phyloP scores from a whole-genome alignment of 1,140 invertebrate species.

The Batillaria attramentaria region DNA sequence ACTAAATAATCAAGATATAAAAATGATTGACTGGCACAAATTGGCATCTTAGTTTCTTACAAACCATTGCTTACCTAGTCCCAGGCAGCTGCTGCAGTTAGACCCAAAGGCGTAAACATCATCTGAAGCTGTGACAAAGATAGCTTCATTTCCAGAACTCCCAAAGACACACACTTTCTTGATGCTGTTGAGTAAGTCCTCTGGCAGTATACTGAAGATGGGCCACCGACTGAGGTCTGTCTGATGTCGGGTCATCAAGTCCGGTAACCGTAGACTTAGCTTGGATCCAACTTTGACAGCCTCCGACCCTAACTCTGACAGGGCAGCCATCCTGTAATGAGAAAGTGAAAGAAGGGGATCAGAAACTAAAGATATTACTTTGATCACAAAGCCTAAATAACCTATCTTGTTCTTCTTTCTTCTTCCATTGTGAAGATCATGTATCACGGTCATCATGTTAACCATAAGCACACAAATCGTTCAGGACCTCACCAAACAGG shows the following conservation, averaged over 20 bases:
- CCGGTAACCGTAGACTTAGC: neutral
- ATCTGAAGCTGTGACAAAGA: conserved; percentile 78
- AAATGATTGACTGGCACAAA: too few species aligned
- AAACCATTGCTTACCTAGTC: conserved; percentile 73
- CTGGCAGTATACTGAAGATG: conserved; percentile 77
- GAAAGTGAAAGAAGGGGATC: neutral
- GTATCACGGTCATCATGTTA: too few species aligned
- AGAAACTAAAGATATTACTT: too few species aligned
- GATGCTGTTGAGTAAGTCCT: conserved; percentile 74
- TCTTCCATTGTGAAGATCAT: too few species aligned
- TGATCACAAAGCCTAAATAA: too few species aligned
- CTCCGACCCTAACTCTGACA: neutral
- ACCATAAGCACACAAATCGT: too few species aligned
- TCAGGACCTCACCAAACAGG: too few species aligned
- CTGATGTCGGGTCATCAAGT: conserved; percentile 35
- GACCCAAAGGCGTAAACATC: conserved; percentile 78
- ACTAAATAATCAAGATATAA: conserved; percentile 11
- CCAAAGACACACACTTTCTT: conserved; percentile 78
- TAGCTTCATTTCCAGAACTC: conserved; percentile 79
- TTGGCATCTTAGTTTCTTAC: neutral
- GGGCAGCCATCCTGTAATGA: neutral
- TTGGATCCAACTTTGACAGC: neutral
- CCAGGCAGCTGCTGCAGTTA: conserved; percentile 77
- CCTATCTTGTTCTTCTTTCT: too few species aligned
- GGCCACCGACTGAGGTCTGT: conserved; percentile 77